Evolutionary conservation across 2,113 vertebrate genomes (phyloP).

Genomic region (Pristiophorus japonicus): DNA sequence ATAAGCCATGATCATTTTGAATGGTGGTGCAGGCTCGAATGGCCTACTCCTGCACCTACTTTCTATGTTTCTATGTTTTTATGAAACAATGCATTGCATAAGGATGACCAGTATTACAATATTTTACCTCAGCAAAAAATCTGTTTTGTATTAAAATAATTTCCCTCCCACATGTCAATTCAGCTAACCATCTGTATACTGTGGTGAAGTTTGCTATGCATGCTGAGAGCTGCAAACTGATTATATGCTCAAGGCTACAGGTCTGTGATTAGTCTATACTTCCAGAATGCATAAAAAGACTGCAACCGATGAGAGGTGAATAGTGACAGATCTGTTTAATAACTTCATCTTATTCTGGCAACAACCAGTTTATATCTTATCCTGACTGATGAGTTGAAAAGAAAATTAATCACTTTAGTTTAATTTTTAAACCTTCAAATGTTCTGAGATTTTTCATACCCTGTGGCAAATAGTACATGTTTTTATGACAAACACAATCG

Average conservation of each 20-base stretch:
- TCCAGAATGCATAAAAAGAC: not conserved
- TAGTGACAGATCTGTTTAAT: not conserved
- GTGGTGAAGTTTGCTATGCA: not conserved
- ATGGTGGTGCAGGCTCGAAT: too few relatives aligned
- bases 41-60: too few relatives aligned
- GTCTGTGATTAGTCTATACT: constrained; percentile 5
- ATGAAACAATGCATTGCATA: not conserved
- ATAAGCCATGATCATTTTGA: too few relatives aligned
- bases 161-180: not conserved
- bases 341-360: not conserved
- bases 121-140: not conserved
- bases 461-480: not conserved
- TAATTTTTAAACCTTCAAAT: not conserved
- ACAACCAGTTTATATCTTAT: not conserved
- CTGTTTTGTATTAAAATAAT: not conserved
- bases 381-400: not conserved
- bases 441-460: not conserved
- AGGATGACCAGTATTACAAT: not conserved
- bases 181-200: not conserved
- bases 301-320: not conserved
- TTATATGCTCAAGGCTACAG: not conserved
- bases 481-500: not conserved
- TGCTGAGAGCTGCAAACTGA: not conserved
- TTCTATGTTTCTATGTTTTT: too few relatives aligned
- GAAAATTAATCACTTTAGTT: not conserved